A percentile compares a stretch with the other conserved stretches of the same genome.
phyloP scores from a whole-genome alignment of 2,797 vertebrate species.

The Tarsius wallacei region DNA sequence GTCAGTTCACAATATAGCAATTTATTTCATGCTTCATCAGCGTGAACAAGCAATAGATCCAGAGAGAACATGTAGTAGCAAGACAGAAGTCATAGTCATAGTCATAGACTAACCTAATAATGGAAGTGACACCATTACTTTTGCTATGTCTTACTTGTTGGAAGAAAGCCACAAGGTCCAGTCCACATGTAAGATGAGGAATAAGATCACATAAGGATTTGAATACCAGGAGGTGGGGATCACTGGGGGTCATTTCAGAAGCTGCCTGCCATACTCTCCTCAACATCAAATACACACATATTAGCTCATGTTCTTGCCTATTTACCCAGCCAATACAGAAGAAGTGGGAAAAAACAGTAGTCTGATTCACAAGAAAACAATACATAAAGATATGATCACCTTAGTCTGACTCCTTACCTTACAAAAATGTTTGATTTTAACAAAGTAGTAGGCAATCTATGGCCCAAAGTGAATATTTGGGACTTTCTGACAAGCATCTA shows the following conservation, averaged over 20 bases:
- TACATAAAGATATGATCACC: constrained; percentile 32
- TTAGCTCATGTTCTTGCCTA: constrained; percentile 9
- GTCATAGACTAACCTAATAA: neutral
- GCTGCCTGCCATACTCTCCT: neutral
- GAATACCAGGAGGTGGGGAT: neutral
- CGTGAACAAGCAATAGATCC: neutral
- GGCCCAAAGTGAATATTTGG: constrained; percentile 53
- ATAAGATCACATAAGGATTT: neutral
- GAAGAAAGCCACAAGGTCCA: neutral
- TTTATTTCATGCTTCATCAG: constrained; percentile 23
- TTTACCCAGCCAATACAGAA: neutral
- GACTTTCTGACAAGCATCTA: constrained; percentile 66
- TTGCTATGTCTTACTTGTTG: neutral
- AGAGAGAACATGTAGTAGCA: neutral
- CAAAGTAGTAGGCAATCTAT: constrained; percentile 63
- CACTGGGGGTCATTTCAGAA: constrained; percentile 49
- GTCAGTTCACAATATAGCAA: neutral
- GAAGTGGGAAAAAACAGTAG: constrained; percentile 22
- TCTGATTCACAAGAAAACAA: constrained; percentile 46
- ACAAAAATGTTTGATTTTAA: constrained; percentile 55
- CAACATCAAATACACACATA: neutral
- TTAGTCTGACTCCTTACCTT: constrained; percentile 37
- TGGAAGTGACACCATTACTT: constrained; percentile 11
- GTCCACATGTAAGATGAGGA: neutral
- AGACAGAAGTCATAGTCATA: neutral